Evolutionary conservation across 2,888 invertebrate genomes (phyloP), one percentile per base, ranked within the genome.

Genomic region (Lamellibrachia satsuma): DNA sequence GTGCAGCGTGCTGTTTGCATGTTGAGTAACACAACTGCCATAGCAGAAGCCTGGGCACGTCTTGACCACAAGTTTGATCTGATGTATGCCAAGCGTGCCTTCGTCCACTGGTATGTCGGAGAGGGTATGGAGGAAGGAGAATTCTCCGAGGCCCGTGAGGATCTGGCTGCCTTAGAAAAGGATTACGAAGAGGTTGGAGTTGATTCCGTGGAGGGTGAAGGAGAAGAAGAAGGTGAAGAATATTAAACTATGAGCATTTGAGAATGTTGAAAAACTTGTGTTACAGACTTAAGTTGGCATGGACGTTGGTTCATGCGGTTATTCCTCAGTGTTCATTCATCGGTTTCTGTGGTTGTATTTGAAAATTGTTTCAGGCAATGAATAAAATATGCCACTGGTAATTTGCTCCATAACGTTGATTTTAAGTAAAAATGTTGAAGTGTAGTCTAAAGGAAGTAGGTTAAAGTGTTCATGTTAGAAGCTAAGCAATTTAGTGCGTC

Each of bases 1-100:
- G 97, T 98, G 52, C 95, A 98, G 93, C 97, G 98, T 94, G 98
- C 98, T 90, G 98, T 98, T 2, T 98, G 98, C 93, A 98, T 98
- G 98, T 97, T 98, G 92, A 98, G 98, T 95, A 99, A 99, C 97
- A 99, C 98, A 7, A 99, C 98, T 27, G 98, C 98, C 94, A 98
- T 98, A 95, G 98, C 98, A 15, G 98, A 98, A 95, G 98, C 98
- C 92, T 99, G 98, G 98, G 98, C 97, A 93, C 97, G 98, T 92
- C 97, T 99, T 39, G 97, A 97, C 95, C 97, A 97, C 95, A 98
- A 99, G 96, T 98, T 98, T 96, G 98, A 98, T 93, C 96, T 98
- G 92, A 98, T 99, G 97, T 98, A 98, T 95, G 97, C 97, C 93
- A 98, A 98, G 96, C 97, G 98, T 93, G 98, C 98, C 7, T 99